Base-by-base conservation (phyloP, 2,888 invertebrate genomes). In the Diarsia mendica region DNA sequence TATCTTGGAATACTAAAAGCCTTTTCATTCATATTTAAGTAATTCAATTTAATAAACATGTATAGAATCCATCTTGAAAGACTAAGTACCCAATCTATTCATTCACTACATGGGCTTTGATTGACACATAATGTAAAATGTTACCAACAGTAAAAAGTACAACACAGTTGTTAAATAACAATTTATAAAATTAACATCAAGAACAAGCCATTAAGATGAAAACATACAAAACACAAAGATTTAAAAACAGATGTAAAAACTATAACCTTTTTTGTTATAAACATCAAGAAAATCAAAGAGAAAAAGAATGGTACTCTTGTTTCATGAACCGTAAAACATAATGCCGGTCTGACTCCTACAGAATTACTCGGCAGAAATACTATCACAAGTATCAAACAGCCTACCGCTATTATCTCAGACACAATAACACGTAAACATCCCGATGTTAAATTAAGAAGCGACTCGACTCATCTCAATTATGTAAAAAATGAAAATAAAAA, bases 391-490 rank as follows among this genome's bases (percentile, higher is more conserved):
- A 44, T 86, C 84, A 86, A 82, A 80, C 66, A 73, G 63, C 68
- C 65, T 71, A 86, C 77, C 77, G 84, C 84, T 83, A 88, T 91
- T 90, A 90, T 87, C 88, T 86, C 88, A 89, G 91, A 91, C 89
- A 90, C 91, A 93, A 93, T 93, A 93, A 91, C 83, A 91, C 89
- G 90, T 88, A 91, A 93, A 92, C 90, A 91, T 89, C 84, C 88
- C 90, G 89, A 91, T 92, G 92, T 92, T 90, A 93, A 94, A 95
- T 93, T 93, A 93, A 93, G 92, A 89, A 88, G 90, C 89, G 88
- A 87, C 89, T 86, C 88, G 85, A 90, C 92, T 91, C 93, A 90
- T 94, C 94, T 93, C 94, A 94, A 95, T 95, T 95, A 94, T 90
- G 91, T 90, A 91, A 85, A 90, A 92, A 95, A 94, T 93, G 93